A percentile compares a stretch with the other conserved stretches of the same genome.
Evolutionary conservation across 2,113 vertebrate species (phyloP).

Genomic region (Thunnus thynnus): DNA sequence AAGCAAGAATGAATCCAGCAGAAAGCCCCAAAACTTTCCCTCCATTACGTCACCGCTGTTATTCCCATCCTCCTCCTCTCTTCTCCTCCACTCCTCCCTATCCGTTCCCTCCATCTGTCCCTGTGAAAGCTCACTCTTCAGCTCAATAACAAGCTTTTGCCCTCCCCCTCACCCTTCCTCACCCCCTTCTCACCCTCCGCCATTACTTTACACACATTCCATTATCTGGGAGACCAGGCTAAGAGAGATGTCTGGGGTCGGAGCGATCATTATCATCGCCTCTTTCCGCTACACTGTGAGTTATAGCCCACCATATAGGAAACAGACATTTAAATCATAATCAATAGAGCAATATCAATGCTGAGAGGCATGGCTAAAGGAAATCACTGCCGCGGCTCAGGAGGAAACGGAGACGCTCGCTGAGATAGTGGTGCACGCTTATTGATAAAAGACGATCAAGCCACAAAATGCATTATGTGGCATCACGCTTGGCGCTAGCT

Average conservation of each 20-base stretch:
- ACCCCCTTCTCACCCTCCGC: constrained; percentile 54
- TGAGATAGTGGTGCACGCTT: constrained; percentile 44
- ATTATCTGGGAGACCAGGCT: constrained; percentile 74
- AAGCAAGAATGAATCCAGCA: constrained; percentile 54
- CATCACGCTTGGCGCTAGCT: constrained; percentile 12
- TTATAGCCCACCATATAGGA: constrained; percentile 77
- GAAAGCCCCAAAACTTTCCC: constrained; percentile 62
- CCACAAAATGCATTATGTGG: constrained; percentile 50
- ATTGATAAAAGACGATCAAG: constrained; percentile 62
- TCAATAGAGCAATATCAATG: constrained; percentile 81
- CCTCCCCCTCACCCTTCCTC: constrained; percentile 58
- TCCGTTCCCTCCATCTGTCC: constrained; percentile 66
- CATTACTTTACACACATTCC: constrained; percentile 79
- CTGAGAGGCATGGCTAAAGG: constrained; percentile 67
- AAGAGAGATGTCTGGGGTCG: constrained; percentile 77
- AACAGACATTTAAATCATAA: constrained; percentile 85
- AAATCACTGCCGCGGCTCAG: constrained; percentile 66
- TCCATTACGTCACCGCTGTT: constrained; percentile 79
- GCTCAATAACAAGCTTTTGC: constrained; percentile 76
- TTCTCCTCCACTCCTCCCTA: constrained; percentile 57
- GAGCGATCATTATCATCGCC: constrained; percentile 79
- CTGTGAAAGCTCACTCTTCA: constrained; percentile 64
- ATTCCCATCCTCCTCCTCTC: constrained; percentile 54
- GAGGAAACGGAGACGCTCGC: constrained; percentile 43
- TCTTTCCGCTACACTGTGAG: constrained; percentile 71